Base-by-base conservation (phyloP, 2,888 invertebrate species). In the Agrochola litura region DNA sequence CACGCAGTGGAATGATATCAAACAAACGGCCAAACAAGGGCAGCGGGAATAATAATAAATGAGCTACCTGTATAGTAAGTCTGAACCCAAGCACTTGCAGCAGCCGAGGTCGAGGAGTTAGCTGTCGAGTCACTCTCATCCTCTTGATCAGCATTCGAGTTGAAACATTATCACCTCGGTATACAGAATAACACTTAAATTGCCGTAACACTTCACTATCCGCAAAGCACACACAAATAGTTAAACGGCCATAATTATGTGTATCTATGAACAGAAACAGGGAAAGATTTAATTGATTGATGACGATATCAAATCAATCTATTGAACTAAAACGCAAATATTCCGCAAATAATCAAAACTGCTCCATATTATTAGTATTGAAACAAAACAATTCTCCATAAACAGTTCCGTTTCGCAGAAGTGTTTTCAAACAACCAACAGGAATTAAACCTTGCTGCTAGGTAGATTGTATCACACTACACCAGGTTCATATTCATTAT, bases 361-460 rank as follows among this genome's bases (percentile, higher is more conserved):
- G 25, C 49, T 67, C 22, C 22, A 67, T 71, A 71, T 66, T 70
- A 82, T 82, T 69, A 60, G 25, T 69, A 78, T 71, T 83, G 25
- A 66, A 71, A 81, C 56, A 61, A 71, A 81, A 83, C 80, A 78
- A 56, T 37, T 49, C 43, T 61, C 79, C 61, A 63, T 68, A 70
- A 61, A 67, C 66, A 66, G 56, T 63, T 83, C 41, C n/a, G 49
- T 56, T 70, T 58, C 58, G 22, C 56, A 43, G 64, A 76, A 65
- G 61, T 78, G 61, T 78, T 81, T 78, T 56, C 66, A 81, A 81
- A 83, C 77, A 80, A 52, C 10, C 54, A 69, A 69, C 60, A 49
- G 46, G 54, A 70, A 61, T 77, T 70, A 66, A 82, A 41, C 60
- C 49, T n/a, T 49, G 46, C 46, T 56, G 58, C 30, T 82, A 77